phyloP scores from a whole-genome alignment of 2,113 vertebrate species.

The Alligator mississippiensis region DNA sequence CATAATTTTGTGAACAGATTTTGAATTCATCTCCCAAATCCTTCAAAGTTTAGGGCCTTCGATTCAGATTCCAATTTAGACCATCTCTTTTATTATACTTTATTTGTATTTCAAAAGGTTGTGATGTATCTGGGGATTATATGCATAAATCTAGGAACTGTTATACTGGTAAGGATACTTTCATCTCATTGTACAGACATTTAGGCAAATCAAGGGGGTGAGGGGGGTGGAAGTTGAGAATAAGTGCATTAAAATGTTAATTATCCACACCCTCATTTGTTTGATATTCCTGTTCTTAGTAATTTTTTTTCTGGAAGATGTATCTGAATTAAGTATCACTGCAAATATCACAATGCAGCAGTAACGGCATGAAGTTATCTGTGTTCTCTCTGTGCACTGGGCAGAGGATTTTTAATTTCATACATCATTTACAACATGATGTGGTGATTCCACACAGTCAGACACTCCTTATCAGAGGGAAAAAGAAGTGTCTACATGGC shows the following conservation, averaged over 20 bases:
- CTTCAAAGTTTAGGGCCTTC: neutral
- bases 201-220: neutral
- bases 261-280: neutral
- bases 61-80: neutral
- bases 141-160: neutral
- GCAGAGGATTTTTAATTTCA: conserved; percentile 54
- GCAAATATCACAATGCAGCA: neutral
- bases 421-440: conserved; percentile 45
- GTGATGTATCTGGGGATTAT: neutral
- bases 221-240: neutral
- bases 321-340: conserved; percentile 17
- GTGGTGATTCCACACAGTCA: neutral
- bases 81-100: neutral
- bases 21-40: neutral
- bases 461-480: neutral
- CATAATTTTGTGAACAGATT: neutral
- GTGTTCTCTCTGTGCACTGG: neutral
- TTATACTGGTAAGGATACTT: neutral
- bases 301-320: neutral
- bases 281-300: neutral
- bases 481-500: neutral
- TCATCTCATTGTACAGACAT: neutral
- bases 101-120: neutral
- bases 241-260: neutral
- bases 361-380: neutral